These are phyloP conservation scores for Mythimna pallens DNA, from an alignment of 2,888 invertebrate genomes.

Conservation along the genomic window DNA sequence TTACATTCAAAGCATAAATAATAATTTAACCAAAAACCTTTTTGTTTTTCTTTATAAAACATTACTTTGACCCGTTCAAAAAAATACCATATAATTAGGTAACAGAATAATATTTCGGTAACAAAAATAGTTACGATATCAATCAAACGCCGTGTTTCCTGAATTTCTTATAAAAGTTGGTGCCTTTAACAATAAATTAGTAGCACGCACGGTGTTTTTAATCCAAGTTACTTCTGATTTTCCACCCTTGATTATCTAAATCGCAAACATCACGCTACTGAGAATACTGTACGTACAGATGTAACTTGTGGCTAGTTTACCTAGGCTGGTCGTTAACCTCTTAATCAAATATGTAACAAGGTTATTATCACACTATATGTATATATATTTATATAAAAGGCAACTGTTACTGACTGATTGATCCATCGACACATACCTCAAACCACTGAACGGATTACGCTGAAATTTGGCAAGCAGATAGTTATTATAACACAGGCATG, in stretches of 20 bases:
- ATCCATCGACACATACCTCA: too few species aligned
- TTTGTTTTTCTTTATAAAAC: too few species aligned
- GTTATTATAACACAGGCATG: too few species aligned
- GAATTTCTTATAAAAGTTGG: slow-evolving; percentile 16
- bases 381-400: too few species aligned
- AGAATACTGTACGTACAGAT: slow-evolving; percentile 8
- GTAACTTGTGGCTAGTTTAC: slow-evolving; percentile 2
- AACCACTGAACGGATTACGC: too few species aligned
- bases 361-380: slow-evolving; percentile 10
- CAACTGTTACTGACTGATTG: too few species aligned
- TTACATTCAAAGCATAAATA: background rate
- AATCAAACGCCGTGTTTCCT: slow-evolving; percentile 51
- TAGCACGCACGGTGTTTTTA: slow-evolving; percentile 39
- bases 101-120: slow-evolving; percentile 17
- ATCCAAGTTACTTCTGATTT: slow-evolving; percentile 31
- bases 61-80: slow-evolving; percentile 20
- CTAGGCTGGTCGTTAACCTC: slow-evolving; percentile 29
- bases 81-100: slow-evolving; percentile 12
- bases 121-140: slow-evolving; percentile 21
- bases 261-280: slow-evolving; percentile 45
- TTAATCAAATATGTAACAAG: slow-evolving; percentile 36
- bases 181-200: slow-evolving; percentile 10
- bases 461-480: too few species aligned
- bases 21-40: background rate
- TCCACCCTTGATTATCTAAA: slow-evolving; percentile 33